Percentiles rank a stretch among this genome's conserved stretches.
These are phyloP conservation scores for Phyto melanocephala DNA, from an alignment of 2,888 invertebrate genomes.

Conservation along the genomic window DNA sequence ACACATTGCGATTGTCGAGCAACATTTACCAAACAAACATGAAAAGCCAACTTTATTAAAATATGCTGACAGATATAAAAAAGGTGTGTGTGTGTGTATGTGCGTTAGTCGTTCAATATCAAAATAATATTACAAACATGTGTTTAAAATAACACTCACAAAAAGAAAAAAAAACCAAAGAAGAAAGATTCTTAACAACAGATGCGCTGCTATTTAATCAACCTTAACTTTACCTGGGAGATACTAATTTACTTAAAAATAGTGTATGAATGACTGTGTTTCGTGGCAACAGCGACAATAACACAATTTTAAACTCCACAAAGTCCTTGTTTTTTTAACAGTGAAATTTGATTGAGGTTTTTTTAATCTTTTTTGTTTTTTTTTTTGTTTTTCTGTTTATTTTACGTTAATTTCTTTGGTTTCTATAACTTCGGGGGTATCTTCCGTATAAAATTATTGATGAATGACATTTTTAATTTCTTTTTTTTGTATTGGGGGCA, in stretches of 20 bases:
- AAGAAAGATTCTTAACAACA: conserved; percentile 39
- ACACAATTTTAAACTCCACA: not conserved
- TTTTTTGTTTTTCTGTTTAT: not conserved
- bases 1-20: too few species aligned
- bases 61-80: not conserved
- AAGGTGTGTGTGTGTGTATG: not conserved
- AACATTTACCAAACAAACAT: conserved; percentile 25
- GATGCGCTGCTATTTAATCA: conserved; percentile 61
- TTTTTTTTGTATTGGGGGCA: not conserved
- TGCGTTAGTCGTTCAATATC: not conserved
- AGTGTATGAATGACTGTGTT: conserved; percentile 18
- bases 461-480: conserved; percentile 54
- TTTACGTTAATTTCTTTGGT: too few species aligned
- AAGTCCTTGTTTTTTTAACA: conserved; percentile 10
- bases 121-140: conserved; percentile 2
- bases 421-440: not conserved
- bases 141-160: not conserved
- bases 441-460: conserved; percentile 24
- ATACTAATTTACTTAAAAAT: not conserved
- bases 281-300: not conserved
- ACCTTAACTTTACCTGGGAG: conserved; percentile 42
- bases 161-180: not conserved
- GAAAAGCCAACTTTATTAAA: not conserved
- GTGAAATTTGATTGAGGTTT: conserved; percentile 37
- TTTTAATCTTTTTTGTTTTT: not conserved